phyloP scores from a whole-genome alignment of 2,113 vertebrate species.

The Acrocephalus arundinaceus region DNA sequence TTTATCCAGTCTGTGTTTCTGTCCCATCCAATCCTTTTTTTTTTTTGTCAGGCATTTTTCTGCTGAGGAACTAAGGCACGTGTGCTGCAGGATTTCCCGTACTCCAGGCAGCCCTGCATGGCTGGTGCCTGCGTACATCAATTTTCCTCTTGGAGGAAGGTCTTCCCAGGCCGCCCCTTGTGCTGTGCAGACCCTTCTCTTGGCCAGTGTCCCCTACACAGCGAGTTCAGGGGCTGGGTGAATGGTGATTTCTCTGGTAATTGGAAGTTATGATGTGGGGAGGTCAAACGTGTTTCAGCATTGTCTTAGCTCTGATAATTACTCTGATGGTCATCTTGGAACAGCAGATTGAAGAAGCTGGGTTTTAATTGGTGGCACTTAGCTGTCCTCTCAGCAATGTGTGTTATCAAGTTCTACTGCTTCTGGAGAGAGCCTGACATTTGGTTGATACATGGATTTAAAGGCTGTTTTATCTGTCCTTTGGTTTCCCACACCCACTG shows the following conservation, averaged over 20 bases:
- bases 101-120: not conserved
- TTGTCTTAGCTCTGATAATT: not conserved
- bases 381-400: not conserved
- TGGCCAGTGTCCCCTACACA: accelerated
- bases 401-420: not conserved
- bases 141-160: not conserved
- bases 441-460: not conserved
- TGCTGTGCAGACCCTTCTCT: not conserved
- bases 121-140: accelerated
- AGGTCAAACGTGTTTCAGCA: not conserved
- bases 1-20: not conserved
- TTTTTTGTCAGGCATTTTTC: not conserved
- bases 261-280: not conserved
- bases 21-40: not conserved
- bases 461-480: not conserved
- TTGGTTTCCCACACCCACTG: slow-evolving; percentile 1
- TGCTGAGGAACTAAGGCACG: not conserved
- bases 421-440: not conserved
- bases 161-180: accelerated
- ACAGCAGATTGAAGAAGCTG: not conserved
- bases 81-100: not conserved
- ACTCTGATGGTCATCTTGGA: not conserved
- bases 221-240: accelerated
- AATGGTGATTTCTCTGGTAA: not conserved
- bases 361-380: not conserved